These are phyloP conservation scores for Luffia ferchaultella DNA, from an alignment of 2,888 invertebrate genomes.

Conservation along the genomic window DNA sequence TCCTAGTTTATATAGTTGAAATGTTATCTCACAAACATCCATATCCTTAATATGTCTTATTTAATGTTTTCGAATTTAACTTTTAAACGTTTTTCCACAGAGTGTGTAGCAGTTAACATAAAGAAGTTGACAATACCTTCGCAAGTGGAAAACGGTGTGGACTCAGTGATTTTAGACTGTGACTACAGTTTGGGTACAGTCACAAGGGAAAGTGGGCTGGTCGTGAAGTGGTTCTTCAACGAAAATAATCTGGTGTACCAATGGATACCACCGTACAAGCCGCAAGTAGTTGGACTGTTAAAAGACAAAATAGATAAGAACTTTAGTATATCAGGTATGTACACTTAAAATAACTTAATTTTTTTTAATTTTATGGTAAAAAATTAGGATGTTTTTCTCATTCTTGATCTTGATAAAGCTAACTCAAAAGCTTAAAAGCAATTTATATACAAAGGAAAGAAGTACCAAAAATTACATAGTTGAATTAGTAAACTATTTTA, in stretches of 20 bases:
- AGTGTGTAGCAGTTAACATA: conserved; percentile 56
- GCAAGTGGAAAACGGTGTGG: conserved; percentile 42
- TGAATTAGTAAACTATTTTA: too few relatives aligned
- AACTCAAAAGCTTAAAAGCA: too few relatives aligned
- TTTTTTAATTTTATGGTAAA: too few relatives aligned
- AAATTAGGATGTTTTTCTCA: too few relatives aligned
- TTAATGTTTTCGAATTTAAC: too few relatives aligned
- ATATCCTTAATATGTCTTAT: too few relatives aligned
- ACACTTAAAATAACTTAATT: too few relatives aligned
- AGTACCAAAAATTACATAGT: too few relatives aligned
- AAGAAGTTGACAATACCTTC: conserved; percentile 45
- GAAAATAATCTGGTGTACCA: conserved; percentile 53
- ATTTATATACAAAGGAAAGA: too few relatives aligned
- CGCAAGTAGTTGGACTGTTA: conserved; percentile 51
- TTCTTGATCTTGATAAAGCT: too few relatives aligned
- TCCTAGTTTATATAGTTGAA: too few relatives aligned
- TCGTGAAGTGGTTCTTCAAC: conserved; percentile 61
- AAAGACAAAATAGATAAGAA: conserved; percentile 52
- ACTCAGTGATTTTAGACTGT: conserved; percentile 24
- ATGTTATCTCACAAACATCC: too few relatives aligned
- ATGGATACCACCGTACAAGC: conserved; percentile 54
- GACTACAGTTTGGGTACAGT: conserved; percentile 19
- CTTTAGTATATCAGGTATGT: conserved; percentile 50
- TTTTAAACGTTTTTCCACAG: conserved; percentile 26
- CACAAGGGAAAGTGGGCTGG: conserved; percentile 27